These are phyloP conservation scores for Arremon aurantiirostris DNA, from an alignment of 2,797 vertebrate species.

Conservation along the genomic window DNA sequence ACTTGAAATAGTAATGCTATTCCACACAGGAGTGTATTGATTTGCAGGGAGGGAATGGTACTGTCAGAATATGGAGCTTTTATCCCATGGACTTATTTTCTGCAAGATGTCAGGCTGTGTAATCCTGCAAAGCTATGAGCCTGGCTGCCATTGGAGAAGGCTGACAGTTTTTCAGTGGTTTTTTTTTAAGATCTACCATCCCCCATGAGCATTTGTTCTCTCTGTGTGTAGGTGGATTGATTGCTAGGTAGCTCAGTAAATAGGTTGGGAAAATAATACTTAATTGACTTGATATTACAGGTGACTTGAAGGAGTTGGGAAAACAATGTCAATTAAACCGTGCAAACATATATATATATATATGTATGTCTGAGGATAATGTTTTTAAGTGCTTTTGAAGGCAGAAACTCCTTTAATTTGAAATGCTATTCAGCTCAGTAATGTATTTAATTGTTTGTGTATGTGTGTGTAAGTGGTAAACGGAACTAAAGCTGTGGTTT, in stretches of 20 bases:
- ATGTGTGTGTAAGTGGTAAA: constrained; percentile 12
- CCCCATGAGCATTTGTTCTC: constrained; percentile 47
- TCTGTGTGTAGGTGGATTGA: constrained; percentile 65
- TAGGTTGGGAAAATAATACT: constrained; percentile 71
- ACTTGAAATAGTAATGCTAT: neutral
- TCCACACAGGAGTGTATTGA: constrained; percentile 37
- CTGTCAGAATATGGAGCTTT: constrained; percentile 55
- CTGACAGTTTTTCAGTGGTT: constrained; percentile 58
- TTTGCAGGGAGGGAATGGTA: constrained; percentile 22
- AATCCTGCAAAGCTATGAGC: constrained; percentile 62
- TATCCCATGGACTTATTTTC: constrained; percentile 64
- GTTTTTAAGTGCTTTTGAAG: constrained; percentile 54
- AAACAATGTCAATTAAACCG: constrained; percentile 69
- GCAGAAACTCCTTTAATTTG: constrained; percentile 23
- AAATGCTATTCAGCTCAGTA: constrained; percentile 9
- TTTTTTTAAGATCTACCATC: constrained; percentile 50
- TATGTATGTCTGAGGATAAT: neutral
- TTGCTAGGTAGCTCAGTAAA: constrained; percentile 70
- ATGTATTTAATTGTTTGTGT: constrained; percentile 45
- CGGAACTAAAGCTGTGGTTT: neutral
- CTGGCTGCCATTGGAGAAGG: constrained; percentile 55
- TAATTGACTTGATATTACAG: constrained; percentile 71
- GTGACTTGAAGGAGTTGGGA: constrained; percentile 67
- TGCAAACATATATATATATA: constrained; percentile 15
- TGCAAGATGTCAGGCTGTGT: constrained; percentile 62